phyloP scores from a whole-genome alignment of 2,888 invertebrate species.

The Synergus itoensis region DNA sequence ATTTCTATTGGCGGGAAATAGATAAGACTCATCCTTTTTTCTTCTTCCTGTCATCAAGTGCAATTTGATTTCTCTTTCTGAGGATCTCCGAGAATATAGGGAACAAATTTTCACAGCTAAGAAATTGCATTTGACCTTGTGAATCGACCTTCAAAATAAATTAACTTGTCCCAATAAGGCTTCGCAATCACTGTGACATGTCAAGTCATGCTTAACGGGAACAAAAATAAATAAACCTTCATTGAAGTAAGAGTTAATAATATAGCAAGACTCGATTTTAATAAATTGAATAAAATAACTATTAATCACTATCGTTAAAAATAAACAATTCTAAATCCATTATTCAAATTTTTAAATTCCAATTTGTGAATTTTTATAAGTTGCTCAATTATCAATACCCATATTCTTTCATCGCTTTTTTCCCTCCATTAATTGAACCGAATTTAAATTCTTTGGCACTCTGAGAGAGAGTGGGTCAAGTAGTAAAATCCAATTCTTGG shows the following conservation, averaged over 20 bases:
- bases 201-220: not conserved
- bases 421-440: not conserved
- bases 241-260: too few relatives aligned
- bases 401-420: not conserved
- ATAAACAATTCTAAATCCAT: too few relatives aligned
- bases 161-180: not conserved
- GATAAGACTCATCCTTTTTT: constrained; percentile 49
- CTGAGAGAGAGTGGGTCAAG: constrained; percentile 10
- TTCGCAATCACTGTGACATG: not conserved
- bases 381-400: not conserved
- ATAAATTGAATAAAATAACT: too few relatives aligned
- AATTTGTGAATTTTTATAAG: not conserved
- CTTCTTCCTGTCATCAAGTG: constrained; percentile 47
- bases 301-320: too few relatives aligned
- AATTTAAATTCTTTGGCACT: constrained; percentile 14
- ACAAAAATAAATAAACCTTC: too few relatives aligned
- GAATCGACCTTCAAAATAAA: not conserved
- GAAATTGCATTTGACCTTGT: constrained; percentile 40
- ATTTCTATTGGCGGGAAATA: constrained; percentile 45
- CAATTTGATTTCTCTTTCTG: constrained; percentile 52
- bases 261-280: too few relatives aligned
- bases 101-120: constrained; percentile 46
- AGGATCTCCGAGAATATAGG: constrained; percentile 44
- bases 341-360: too few relatives aligned
- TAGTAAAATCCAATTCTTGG: constrained; percentile 28